phyloP scores from a whole-genome alignment of 2,888 invertebrate genomes.

The Sinhomidia bicolor region DNA sequence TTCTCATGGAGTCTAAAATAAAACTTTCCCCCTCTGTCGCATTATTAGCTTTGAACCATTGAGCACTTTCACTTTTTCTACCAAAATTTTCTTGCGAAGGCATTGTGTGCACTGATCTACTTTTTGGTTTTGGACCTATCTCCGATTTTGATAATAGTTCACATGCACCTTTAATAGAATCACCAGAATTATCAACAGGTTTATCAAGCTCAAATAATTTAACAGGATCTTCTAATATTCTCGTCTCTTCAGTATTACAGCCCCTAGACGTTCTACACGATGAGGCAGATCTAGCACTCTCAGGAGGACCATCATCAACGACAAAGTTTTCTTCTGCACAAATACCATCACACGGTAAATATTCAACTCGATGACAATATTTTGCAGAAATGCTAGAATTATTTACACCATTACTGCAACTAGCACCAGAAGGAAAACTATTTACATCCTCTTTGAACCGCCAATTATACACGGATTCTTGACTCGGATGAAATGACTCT shows the following conservation, averaged over 20 bases:
- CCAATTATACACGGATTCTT: constrained; percentile 67
- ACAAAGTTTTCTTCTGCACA: constrained; percentile 78
- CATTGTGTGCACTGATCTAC: constrained; percentile 52
- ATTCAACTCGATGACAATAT: constrained; percentile 78
- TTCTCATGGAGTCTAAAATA: background rate
- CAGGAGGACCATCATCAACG: constrained; percentile 61
- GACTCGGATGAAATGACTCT: constrained; percentile 19
- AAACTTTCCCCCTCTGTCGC: background rate
- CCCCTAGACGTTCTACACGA: constrained; percentile 79
- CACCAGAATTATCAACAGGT: constrained; percentile 11
- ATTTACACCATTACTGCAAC: constrained; percentile 48
- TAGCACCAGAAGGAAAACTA: constrained; percentile 33
- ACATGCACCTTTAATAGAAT: background rate
- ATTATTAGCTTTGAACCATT: constrained; percentile 24
- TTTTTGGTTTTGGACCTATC: constrained; percentile 25
- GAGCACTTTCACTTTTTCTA: background rate
- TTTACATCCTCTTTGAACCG: constrained; percentile 59
- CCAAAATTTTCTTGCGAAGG: constrained; percentile 11
- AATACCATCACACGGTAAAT: constrained; percentile 79
- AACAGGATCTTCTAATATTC: constrained; percentile 75
- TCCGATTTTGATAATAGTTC: background rate
- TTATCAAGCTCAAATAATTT: constrained; percentile 47
- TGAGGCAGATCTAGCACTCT: constrained; percentile 76
- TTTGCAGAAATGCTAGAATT: constrained; percentile 52
- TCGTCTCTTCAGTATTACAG: constrained; percentile 79